A percentile compares a stretch with the other conserved stretches of the same genome.
Evolutionary conservation across 1,140 invertebrate species (phyloP).

Genomic region (Battus philenor): DNA sequence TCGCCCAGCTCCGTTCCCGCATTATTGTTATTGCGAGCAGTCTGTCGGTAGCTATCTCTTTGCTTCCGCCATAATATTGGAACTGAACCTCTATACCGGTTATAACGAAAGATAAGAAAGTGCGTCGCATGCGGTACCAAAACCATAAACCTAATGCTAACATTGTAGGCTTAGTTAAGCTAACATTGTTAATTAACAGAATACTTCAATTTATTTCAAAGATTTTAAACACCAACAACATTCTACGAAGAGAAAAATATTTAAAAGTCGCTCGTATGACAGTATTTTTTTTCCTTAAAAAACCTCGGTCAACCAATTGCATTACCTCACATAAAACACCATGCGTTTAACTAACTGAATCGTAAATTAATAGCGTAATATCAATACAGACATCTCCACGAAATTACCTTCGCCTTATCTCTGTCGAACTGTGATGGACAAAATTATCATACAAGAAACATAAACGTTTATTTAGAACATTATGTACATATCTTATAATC

Average conservation of each 20-base stretch:
- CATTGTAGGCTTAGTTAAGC: no score
- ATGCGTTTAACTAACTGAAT: constrained; percentile 1
- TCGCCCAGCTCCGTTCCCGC: constrained; percentile 63
- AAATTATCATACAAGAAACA: constrained; percentile 16
- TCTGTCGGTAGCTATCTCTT: constrained; percentile 51
- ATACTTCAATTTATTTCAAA: no score
- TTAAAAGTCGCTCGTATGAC: no score
- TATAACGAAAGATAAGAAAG: constrained; percentile 50
- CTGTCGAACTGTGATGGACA: constrained; percentile 8
- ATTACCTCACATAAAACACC: constrained; percentile 7
- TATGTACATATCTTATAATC: constrained; percentile 13
- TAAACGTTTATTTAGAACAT: constrained; percentile 11
- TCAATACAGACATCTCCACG: constrained; percentile 14
- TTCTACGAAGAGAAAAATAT: no score
- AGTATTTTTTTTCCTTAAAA: no score
- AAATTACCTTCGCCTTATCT: constrained; percentile 10
- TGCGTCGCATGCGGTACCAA: constrained; percentile 5
- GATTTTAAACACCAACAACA: no score
- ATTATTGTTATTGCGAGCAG: constrained; percentile 72
- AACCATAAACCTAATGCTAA: background rate
- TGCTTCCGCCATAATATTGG: constrained; percentile 52
- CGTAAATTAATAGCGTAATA: constrained; percentile 13
- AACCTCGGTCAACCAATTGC: constrained; percentile 4
- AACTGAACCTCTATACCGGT: constrained; percentile 49
- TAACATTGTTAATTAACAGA: no score